Percentiles rank a stretch among this genome's conserved stretches.
Conservation (phyloP, 2,113 vertebrate species). For the Tragelaphus imberbis region DNA sequence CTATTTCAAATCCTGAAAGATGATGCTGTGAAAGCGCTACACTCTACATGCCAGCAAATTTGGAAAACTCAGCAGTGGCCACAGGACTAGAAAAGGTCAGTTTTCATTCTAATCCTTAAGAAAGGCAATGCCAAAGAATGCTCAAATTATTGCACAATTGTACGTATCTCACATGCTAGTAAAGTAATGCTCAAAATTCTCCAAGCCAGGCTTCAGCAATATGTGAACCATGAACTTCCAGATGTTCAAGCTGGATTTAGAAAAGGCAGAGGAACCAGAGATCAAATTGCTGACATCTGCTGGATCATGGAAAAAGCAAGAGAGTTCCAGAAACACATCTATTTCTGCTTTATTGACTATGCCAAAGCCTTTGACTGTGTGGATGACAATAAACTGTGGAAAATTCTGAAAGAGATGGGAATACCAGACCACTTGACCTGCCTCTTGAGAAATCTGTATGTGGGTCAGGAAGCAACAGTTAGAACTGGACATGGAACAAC, state of each 20-base stretch:
- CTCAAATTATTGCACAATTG: not conserved
- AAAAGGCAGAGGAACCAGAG: not conserved
- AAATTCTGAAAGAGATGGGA: not conserved
- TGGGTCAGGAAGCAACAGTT: not conserved
- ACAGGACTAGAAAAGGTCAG: not conserved
- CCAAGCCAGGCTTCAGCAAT: not conserved
- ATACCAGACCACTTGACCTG: not conserved
- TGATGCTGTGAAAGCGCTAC: not conserved
- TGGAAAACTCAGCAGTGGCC: not conserved
- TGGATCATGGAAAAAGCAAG: not conserved
- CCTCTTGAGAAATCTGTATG: not conserved
- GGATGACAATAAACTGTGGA: not conserved
- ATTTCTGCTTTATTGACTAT: not conserved
- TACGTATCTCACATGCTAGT: not conserved
- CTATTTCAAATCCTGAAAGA: not conserved
- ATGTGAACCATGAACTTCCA: not conserved
- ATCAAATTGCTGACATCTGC: rapidly evolving
- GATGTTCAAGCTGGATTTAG: not conserved
- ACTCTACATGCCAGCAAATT: not conserved
- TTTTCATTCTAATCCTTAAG: not conserved
- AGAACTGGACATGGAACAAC: not conserved
- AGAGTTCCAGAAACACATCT: not conserved
- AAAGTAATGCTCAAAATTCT: not conserved
- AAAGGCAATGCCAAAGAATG: not conserved
- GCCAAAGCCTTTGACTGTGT: not conserved